Evolutionary conservation across 1,140 invertebrate species (phyloP).

Genomic region (Drosophila nannoptera): DNA sequence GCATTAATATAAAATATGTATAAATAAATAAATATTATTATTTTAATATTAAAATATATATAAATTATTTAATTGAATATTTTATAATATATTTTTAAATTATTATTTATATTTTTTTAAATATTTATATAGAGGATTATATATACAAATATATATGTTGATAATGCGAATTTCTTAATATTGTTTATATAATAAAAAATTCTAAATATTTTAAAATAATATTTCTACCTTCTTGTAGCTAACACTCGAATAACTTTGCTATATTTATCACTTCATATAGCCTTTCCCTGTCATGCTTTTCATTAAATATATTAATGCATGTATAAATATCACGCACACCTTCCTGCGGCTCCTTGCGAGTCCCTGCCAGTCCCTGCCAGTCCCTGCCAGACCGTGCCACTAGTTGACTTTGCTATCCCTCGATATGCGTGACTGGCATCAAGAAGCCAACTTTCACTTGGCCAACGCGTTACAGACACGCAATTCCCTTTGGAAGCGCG

Average conservation of each 20-base stretch:
- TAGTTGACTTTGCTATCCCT: constrained; percentile 5
- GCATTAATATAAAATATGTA: too few relatives aligned
- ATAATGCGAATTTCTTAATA: too few relatives aligned
- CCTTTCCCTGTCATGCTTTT: neutral
- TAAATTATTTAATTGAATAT: neutral
- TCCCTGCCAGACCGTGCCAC: neutral
- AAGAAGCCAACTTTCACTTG: constrained; percentile 39
- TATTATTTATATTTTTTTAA: neutral
- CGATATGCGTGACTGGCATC: constrained; percentile 32
- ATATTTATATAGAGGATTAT: neutral
- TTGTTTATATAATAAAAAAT: too few relatives aligned
- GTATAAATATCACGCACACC: neutral
- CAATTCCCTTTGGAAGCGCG: neutral
- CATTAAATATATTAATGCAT: constrained; percentile 2
- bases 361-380: neutral
- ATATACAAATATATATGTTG: neutral
- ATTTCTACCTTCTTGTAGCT: too few relatives aligned
- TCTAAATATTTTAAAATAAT: too few relatives aligned
- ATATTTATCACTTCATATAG: neutral
- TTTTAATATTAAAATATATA: neutral
- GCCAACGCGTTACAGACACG: constrained; percentile 29
- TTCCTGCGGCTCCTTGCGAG: neutral
- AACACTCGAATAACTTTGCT: too few relatives aligned
- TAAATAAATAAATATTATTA: neutral
- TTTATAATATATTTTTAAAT: neutral